Percentiles rank a stretch among this genome's conserved stretches.
phyloP scores from a whole-genome alignment of 2,797 vertebrate genomes.

The Danio aesculapii region DNA sequence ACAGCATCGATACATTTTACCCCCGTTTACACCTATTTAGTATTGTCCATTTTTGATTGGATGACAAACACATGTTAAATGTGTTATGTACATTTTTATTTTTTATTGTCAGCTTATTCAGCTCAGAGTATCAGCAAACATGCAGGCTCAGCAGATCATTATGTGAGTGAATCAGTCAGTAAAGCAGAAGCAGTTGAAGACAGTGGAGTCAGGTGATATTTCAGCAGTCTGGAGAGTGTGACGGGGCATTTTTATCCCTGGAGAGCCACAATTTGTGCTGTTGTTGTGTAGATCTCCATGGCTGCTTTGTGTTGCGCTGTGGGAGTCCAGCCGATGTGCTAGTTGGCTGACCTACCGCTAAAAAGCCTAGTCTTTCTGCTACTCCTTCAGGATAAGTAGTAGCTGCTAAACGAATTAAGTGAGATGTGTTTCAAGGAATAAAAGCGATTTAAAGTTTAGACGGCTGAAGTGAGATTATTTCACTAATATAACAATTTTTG shows the following conservation, averaged over 20 bases:
- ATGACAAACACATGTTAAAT: no score
- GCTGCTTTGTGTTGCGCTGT: constrained; percentile 6
- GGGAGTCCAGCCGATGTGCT: constrained; percentile 5
- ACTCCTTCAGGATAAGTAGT: background rate
- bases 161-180: background rate
- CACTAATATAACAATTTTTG: background rate
- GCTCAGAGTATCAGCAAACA: background rate
- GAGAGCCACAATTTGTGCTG: constrained; percentile 27
- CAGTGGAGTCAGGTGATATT: constrained; percentile 19
- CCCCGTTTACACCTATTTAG: no score
- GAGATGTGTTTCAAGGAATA: no score
- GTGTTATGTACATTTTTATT: no score
- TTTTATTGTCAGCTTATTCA: background rate
- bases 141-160: constrained; percentile 14
- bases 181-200: background rate
- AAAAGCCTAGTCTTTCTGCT: constrained; percentile 11
- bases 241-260: constrained; percentile 8
- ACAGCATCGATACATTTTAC: no score
- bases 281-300: constrained; percentile 45
- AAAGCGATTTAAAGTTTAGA: background rate
- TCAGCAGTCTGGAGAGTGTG: background rate
- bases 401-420: background rate
- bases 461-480: background rate
- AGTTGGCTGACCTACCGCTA: constrained; percentile 15
- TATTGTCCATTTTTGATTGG: no score